Conservation (phyloP, 2,113 vertebrate species). For the Dinomys branickii region DNA sequence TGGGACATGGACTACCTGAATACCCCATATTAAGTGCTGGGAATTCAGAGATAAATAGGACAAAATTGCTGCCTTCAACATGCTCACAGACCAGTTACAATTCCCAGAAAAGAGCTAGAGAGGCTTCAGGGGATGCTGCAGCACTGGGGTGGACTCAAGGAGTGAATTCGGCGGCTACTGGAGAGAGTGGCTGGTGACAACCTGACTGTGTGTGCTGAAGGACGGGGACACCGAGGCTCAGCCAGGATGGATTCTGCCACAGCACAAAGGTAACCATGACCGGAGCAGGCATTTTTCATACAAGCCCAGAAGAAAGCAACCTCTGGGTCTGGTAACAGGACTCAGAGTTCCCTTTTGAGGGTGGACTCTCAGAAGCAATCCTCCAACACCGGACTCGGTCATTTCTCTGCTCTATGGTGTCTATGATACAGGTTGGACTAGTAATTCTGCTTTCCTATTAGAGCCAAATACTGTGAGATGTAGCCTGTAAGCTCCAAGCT, state of each 20-base stretch:
- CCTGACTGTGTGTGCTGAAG: accelerated
- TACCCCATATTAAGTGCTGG: background rate
- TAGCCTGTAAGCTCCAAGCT: background rate
- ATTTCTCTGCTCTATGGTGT: background rate
- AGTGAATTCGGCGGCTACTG: accelerated
- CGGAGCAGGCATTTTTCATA: background rate
- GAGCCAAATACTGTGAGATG: accelerated
- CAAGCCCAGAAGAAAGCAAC: background rate
- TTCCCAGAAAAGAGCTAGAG: background rate
- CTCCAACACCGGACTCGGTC: background rate
- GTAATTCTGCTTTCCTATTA: accelerated
- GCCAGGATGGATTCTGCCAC: accelerated
- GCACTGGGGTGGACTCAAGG: accelerated
- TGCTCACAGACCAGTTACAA: background rate
- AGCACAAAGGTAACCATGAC: background rate
- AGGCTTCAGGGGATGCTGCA: accelerated
- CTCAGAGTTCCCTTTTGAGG: background rate
- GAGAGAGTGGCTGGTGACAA: background rate
- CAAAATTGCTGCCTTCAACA: background rate
- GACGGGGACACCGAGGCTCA: background rate
- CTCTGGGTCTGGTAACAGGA: background rate
- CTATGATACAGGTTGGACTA: accelerated
- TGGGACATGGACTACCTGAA: too few relatives aligned
- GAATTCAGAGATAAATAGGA: background rate
- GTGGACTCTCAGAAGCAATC: background rate